These are phyloP conservation scores for Drosophila guanche DNA, from an alignment of 1,140 invertebrate species.

Conservation along the genomic window DNA sequence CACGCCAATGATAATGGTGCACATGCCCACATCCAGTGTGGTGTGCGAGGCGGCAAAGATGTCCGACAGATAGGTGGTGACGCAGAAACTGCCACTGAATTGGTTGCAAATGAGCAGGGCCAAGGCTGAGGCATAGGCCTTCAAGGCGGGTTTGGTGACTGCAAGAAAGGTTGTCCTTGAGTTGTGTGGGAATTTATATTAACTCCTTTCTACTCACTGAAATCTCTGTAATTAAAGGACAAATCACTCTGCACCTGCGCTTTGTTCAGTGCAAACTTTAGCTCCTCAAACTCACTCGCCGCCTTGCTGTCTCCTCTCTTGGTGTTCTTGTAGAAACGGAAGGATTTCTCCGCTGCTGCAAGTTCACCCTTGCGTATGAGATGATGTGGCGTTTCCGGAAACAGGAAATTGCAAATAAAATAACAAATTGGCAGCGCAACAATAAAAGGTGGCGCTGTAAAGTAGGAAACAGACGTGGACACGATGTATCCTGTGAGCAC, in stretches of 20 bases:
- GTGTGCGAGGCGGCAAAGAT: slow-evolving; percentile 88
- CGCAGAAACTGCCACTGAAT: slow-evolving; percentile 58
- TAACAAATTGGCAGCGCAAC: slow-evolving; percentile 88
- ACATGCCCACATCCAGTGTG: slow-evolving; percentile 84
- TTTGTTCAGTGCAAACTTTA: slow-evolving; percentile 43
- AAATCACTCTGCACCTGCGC: slow-evolving; percentile 33
- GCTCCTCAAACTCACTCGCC: slow-evolving; percentile 50
- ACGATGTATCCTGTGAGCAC: slow-evolving; percentile 90
- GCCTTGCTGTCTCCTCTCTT: slow-evolving; percentile 31
- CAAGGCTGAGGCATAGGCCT: slow-evolving; percentile 38
- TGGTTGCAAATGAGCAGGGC: slow-evolving; percentile 48
- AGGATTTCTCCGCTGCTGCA: slow-evolving; percentile 87
- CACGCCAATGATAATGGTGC: slow-evolving; percentile 84
- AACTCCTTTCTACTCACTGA: too few species aligned
- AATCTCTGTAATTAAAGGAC: slow-evolving; percentile 56
- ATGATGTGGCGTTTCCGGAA: slow-evolving; percentile 93
- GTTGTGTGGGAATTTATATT: too few species aligned
- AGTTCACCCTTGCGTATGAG: slow-evolving; percentile 86
- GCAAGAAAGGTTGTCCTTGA: not conserved
- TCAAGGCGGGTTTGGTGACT: slow-evolving; percentile 49
- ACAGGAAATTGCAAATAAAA: slow-evolving; percentile 86
- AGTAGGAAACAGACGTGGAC: slow-evolving; percentile 88
- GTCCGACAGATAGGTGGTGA: slow-evolving; percentile 69
- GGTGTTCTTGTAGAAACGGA: slow-evolving; percentile 83
- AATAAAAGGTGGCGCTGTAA: slow-evolving; percentile 87